Base-by-base conservation (phyloP, 1,140 invertebrate genomes). In the Dysdera silvatica region DNA sequence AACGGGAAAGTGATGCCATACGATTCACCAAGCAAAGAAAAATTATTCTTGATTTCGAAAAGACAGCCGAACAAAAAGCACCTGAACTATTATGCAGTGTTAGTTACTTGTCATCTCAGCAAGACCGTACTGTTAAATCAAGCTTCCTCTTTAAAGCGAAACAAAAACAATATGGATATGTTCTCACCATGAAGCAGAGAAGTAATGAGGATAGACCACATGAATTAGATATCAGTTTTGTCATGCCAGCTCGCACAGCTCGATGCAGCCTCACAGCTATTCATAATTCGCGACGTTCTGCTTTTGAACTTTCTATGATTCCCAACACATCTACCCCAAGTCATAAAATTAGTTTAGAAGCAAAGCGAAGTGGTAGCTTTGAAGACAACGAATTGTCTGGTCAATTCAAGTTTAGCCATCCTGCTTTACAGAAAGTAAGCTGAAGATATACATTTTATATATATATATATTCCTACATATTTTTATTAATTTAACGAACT, bases 161-260 rank as follows among this genome's bases (percentile, higher is more conserved):
- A 47, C 26, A 54, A 28, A 55, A 63, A 6, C 48, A 10, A 16
- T 1, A 40, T 20, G 61, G 61, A 7, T 63, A 56, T n/a, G 61
- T 55, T 40, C 2, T 56, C 0, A 55, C 26, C 35, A 10, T 37
- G 12, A 51, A 62, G 40, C n/a, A 5, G 1, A 23, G 61, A 56
- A 8, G 40, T 14, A 12, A 62, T 40, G 51, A 54, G 40, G 40
- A 56, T 14, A 45, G 51, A 1, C 53, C 7, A 10, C 49, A 53
- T 29, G 29, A 37, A 12, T 4, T 63, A 5, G 61, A 63, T 29
- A 14, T 28, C 8, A 20, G 56, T 3, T 6, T 63, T 7, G 48
- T 35, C 6, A 20, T 40, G 28, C 41, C 33, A 16, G 3, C 23
- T n/a, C 5, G 18, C 14, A 63, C 61, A 28, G 41, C 35, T 16